Evolutionary conservation across 2,888 invertebrate species (phyloP).

Genomic region (Amphimallon solstitiale): DNA sequence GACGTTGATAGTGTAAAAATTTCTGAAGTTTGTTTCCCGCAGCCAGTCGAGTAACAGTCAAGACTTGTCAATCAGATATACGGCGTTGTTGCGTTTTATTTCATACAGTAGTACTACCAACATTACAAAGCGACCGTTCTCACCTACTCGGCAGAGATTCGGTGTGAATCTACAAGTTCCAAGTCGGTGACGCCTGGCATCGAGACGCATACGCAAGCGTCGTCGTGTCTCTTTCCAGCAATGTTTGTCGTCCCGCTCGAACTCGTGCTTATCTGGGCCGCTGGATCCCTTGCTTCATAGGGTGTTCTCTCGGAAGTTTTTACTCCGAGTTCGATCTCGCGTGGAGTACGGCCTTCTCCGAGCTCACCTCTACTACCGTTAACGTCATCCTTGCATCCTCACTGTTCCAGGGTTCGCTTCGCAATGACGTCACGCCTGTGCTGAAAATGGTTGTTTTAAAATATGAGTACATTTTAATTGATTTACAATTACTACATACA

Average conservation of each 20-base stretch:
- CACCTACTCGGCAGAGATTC: conserved; percentile 41
- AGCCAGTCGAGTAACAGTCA: too few relatives aligned
- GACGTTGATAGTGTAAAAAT: too few relatives aligned
- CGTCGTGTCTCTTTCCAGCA: conserved; percentile 35
- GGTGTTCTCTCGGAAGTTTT: conserved; percentile 9
- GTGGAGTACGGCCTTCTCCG: neutral
- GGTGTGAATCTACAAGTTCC: conserved; percentile 44
- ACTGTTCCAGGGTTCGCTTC: conserved; percentile 11
- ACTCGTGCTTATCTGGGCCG: conserved; percentile 8
- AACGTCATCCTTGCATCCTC: conserved; percentile 26
- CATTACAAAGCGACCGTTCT: conserved; percentile 41
- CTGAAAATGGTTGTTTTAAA: too few relatives aligned
- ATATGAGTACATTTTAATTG: too few relatives aligned
- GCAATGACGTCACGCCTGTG: conserved; percentile 10
- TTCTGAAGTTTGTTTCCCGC: too few relatives aligned
- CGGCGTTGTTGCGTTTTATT: conserved; percentile 26
- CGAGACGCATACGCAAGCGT: conserved; percentile 47
- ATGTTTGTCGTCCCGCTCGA: neutral
- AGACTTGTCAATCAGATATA: too few relatives aligned
- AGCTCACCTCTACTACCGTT: conserved; percentile 14
- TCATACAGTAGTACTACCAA: conserved; percentile 31
- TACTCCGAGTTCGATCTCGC: conserved; percentile 17
- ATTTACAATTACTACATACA: too few relatives aligned
- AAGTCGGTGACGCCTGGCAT: conserved; percentile 41
- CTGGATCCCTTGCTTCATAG: neutral